phyloP scores from a whole-genome alignment of 2,888 invertebrate species.

The Drosophila atroscutellata region DNA sequence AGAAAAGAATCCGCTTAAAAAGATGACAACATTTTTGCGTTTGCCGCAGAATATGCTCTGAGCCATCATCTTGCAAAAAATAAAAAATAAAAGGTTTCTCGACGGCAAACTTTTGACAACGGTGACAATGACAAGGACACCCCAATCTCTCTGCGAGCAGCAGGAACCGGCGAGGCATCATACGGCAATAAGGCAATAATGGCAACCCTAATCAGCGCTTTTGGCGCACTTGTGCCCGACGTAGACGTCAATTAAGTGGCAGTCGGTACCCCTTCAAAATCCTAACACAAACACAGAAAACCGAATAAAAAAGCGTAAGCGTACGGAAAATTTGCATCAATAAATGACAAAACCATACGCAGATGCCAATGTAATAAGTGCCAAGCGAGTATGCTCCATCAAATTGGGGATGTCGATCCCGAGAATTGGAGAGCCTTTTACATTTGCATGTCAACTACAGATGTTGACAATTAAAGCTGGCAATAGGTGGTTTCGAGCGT shows the following conservation, averaged over 20 bases:
- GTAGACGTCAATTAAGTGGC: conserved; percentile 76
- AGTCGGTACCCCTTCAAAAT: conserved; percentile 28
- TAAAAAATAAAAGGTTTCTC: conserved; percentile 54
- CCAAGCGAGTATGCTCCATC: conserved; percentile 76
- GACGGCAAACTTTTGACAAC: conserved; percentile 66
- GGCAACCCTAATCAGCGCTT: conserved; percentile 74
- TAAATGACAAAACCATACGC: conserved; percentile 80
- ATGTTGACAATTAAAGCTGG: conserved; percentile 75
- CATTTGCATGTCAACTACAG: conserved; percentile 74
- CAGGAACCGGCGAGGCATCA: conserved; percentile 7
- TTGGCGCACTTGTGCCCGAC: conserved; percentile 73
- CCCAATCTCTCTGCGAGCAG: not conserved
- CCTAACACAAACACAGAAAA: conserved; percentile 9
- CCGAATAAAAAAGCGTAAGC: conserved; percentile 37
- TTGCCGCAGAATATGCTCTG: conserved; percentile 44
- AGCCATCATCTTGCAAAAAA: conserved; percentile 16
- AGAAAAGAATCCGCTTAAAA: conserved; percentile 51
- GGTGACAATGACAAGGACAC: conserved; percentile 68
- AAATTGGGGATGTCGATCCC: conserved; percentile 37
- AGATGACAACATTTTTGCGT: conserved; percentile 58
- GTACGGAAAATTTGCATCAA: conserved; percentile 74
- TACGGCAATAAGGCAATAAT: conserved; percentile 40
- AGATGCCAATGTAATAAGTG: conserved; percentile 79
- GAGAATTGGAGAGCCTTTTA: conserved; percentile 56
- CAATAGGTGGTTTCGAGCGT: conserved; percentile 30